Evolutionary conservation across 2,113 vertebrate species (phyloP).

Genomic region (Thunnus maccoyii): DNA sequence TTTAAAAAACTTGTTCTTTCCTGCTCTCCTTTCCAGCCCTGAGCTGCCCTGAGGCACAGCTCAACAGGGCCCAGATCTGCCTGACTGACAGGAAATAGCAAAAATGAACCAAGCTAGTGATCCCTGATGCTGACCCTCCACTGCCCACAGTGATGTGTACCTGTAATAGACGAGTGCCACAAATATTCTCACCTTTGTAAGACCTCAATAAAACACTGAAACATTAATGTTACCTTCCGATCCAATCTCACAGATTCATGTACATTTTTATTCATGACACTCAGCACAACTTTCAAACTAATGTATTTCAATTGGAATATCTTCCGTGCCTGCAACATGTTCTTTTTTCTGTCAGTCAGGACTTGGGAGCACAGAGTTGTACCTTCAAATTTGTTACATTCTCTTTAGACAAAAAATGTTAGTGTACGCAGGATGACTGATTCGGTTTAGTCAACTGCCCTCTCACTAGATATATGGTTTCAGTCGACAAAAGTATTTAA

Average conservation of each 20-base stretch:
- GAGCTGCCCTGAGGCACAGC: slow-evolving; percentile 42
- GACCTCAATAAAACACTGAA: too few species aligned
- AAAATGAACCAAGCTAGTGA: neutral
- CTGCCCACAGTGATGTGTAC: neutral
- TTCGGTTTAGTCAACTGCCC: neutral
- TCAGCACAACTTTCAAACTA: too few species aligned
- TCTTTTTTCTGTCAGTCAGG: too few species aligned
- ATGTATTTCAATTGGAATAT: too few species aligned
- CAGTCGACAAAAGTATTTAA: neutral
- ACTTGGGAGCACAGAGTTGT: too few species aligned
- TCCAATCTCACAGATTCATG: too few species aligned
- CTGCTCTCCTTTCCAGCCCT: slow-evolving; percentile 26
- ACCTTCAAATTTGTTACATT: neutral
- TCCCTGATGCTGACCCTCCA: slow-evolving; percentile 13
- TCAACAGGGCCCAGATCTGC: slow-evolving; percentile 11
- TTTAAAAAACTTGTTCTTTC: slow-evolving; percentile 35
- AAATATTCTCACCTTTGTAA: neutral
- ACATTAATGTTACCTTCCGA: too few species aligned
- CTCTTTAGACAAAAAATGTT: too few species aligned
- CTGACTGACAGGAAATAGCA: slow-evolving; percentile 27
- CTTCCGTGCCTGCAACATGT: too few species aligned
- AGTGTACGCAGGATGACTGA: neutral
- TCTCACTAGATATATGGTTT: neutral
- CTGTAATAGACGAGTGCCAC: neutral
- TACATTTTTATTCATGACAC: too few species aligned